Evolutionary conservation across 2,797 vertebrate genomes (phyloP).

Genomic region (Lepilemur septentrionalis): DNA sequence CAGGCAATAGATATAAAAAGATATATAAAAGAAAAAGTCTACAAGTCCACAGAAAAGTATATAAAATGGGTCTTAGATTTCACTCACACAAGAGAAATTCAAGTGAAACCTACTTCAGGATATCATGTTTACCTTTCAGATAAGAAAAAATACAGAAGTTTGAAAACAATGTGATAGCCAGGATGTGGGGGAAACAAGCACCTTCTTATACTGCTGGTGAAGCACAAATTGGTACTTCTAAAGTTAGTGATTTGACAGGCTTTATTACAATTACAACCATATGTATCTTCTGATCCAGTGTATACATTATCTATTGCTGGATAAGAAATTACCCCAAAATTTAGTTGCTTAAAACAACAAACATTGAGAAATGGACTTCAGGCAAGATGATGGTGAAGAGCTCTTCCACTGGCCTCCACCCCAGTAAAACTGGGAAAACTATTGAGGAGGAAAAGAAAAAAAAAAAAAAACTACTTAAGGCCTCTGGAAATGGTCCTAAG

Average conservation of each 20-base stretch:
- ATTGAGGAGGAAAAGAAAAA: not conserved
- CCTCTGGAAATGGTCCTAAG: not conserved
- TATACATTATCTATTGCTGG: not conserved
- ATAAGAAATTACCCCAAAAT: not conserved
- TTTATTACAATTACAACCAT: not conserved
- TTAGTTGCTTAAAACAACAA: conserved; percentile 35
- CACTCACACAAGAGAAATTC: not conserved
- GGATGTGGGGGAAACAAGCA: not conserved
- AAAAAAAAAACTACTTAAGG: not conserved
- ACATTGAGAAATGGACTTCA: not conserved
- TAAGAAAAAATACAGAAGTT: not conserved
- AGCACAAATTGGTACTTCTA: not conserved
- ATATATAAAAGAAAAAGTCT: not conserved
- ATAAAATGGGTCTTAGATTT: not conserved
- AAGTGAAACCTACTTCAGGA: conserved; percentile 23
- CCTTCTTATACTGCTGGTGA: not conserved
- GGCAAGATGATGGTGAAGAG: not conserved
- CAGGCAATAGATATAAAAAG: not conserved
- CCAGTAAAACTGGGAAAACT: not conserved
- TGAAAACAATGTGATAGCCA: not conserved
- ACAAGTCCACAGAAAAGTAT: not conserved
- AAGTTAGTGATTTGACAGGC: not conserved
- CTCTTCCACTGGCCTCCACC: not conserved
- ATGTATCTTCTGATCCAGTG: not conserved
- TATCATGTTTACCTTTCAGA: not conserved